Evolutionary conservation across 1,140 invertebrate genomes (phyloP).

Genomic region (Sarcophaga peregrina): DNA sequence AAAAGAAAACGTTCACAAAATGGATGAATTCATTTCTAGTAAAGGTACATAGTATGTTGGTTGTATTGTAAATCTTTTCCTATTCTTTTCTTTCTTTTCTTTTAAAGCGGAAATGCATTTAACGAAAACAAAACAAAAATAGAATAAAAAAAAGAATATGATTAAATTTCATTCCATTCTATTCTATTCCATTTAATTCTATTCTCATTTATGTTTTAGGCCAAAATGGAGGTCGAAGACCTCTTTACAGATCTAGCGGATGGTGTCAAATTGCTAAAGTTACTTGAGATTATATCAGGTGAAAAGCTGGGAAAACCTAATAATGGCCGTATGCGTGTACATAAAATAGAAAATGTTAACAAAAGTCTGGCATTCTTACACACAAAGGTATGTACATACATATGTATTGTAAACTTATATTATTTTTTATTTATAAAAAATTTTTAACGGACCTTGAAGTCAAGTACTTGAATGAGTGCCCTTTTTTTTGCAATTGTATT

Average conservation of each 20-base stretch:
- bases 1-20: conserved; percentile 99
- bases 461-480: too few relatives aligned
- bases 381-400: conserved; percentile 83
- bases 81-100: background rate
- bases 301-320: conserved; percentile 97
- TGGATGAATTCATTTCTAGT: conserved; percentile 99
- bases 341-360: conserved; percentile 99
- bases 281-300: conserved; percentile 98
- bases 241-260: conserved; percentile 96
- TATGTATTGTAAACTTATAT: too few relatives aligned
- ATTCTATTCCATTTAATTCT: background rate
- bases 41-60: conserved; percentile 80
- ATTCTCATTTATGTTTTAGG: conserved; percentile 68
- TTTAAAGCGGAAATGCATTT: conserved; percentile 6
- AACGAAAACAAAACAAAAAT: background rate
- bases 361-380: conserved; percentile 97
- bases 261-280: conserved; percentile 93
- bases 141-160: background rate
- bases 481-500: too few relatives aligned
- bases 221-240: conserved; percentile 96
- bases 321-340: conserved; percentile 95
- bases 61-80: too few relatives aligned
- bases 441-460: too few relatives aligned
- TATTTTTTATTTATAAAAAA: too few relatives aligned
- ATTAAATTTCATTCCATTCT: conserved; percentile 28